Evolutionary conservation across 2,113 vertebrate genomes (phyloP).

Genomic region (Megaceryle maxima): DNA sequence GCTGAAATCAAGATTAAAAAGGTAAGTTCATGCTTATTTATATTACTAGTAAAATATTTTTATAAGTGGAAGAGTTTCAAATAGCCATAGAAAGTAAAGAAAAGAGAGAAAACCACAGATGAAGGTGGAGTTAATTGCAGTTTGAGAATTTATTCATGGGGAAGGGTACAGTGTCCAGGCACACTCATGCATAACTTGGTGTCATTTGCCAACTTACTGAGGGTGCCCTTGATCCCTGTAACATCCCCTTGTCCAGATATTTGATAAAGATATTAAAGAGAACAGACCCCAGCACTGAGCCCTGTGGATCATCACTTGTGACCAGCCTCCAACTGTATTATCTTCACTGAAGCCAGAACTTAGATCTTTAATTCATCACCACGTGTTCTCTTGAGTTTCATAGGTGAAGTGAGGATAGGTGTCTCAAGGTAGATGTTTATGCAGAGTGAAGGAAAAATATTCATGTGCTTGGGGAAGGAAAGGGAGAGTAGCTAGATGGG

Average conservation of each 20-base stretch:
- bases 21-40: neutral
- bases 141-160: neutral
- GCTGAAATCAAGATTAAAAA: slow-evolving; percentile 40
- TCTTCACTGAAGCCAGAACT: neutral
- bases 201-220: too few relatives aligned
- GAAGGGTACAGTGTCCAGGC: neutral
- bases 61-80: neutral
- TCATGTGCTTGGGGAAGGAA: neutral
- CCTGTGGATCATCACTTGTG: neutral
- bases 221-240: too few relatives aligned
- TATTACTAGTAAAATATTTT: neutral
- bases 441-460: neutral
- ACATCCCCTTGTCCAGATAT: neutral
- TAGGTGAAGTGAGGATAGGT: neutral
- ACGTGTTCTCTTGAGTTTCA: neutral
- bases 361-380: neutral
- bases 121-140: neutral
- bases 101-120: neutral
- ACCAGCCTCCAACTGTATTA: neutral
- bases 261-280: neutral
- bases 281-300: neutral
- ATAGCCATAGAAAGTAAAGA: neutral
- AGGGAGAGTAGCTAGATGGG: neutral
- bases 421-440: neutral
- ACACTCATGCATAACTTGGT: too few relatives aligned